Evolutionary conservation across 2,113 vertebrate genomes (phyloP), one percentile per base, ranked within the genome.

Genomic region (Ceratotherium simum): DNA sequence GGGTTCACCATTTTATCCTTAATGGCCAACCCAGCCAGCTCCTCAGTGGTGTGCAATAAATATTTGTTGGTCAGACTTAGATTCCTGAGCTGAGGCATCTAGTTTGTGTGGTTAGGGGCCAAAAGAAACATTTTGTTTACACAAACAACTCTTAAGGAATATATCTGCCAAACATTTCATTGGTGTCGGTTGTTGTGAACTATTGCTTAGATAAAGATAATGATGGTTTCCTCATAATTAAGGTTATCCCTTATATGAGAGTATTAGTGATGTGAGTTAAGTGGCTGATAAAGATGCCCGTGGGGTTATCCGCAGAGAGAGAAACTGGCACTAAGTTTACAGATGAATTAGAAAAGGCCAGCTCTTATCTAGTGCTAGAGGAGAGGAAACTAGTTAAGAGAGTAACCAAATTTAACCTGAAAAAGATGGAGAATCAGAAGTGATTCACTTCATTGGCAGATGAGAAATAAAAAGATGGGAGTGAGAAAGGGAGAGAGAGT

Each of bases 1-100:
- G 33, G 33, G 31, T 33, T 73, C 23, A 51, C 51, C 3, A 0
- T 46, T 81, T 76, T 36, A 18, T 86, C 85, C 27, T 42, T 10
- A 7, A 39, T 29, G 18, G 11, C 14, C 23, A 54, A 2, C 0
- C 0, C 1, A 48, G 31, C 48, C 46, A 83, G 36, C 2, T 9
- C 23, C 8, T 90, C 46, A 25, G 2, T 39, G 23, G 1, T 4
- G 0, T 48, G 31, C n/a, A n/a, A 8, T 79, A 62, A 88, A 31
- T 60, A 84, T 39, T 64, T 91, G 25, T 69, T 36, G 51, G 39
- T 29, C 13, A 1, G 29, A 25, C 8, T 79, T 82, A 1, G 29
- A 25, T 72, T 92, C 9, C 48, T 70, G 21, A 67, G 31, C 51
- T 46, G 11, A 29, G 5, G 0, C 11, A 42, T 80, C 36, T 90